These are phyloP conservation scores for Oasisia sp. DNA, from an alignment of 2,888 invertebrate genomes.

Conservation along the genomic window DNA sequence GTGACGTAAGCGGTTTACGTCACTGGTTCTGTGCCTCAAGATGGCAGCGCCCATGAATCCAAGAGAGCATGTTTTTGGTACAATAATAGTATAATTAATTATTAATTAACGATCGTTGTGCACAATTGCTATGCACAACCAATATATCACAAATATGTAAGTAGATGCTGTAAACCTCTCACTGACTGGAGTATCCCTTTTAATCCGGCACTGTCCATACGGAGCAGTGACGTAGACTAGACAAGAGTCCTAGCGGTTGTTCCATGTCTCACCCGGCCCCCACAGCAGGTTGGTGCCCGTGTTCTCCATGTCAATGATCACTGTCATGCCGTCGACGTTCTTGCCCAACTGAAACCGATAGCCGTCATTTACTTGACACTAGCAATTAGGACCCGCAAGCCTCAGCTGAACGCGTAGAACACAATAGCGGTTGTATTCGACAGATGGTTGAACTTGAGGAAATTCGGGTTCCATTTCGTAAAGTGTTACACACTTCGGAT, in stretches of 20 bases:
- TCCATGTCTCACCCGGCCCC: slow-evolving; percentile 75
- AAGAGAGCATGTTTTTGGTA: too few species aligned
- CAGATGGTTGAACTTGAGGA: background rate
- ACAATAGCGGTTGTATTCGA: background rate
- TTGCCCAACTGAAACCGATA: slow-evolving; percentile 44
- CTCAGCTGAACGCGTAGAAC: background rate
- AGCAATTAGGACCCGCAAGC: background rate
- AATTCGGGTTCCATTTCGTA: background rate
- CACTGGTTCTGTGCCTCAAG: too few species aligned
- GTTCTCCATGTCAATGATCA: slow-evolving; percentile 62
- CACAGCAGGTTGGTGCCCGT: slow-evolving; percentile 71
- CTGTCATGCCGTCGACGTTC: slow-evolving; percentile 52
- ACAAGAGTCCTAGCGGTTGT: background rate
- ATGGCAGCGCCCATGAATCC: too few species aligned
- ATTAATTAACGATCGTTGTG: too few species aligned
- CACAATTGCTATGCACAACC: too few species aligned
- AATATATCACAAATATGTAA: too few species aligned
- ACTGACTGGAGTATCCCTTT: too few species aligned
- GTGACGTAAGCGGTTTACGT: too few species aligned
- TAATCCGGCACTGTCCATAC: too few species aligned
- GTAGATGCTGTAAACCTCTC: too few species aligned
- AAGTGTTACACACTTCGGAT: background rate
- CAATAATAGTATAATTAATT: too few species aligned
- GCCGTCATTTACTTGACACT: background rate
- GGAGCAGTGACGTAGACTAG: too few species aligned